Base-by-base conservation (phyloP, 2,888 invertebrate species). In the Stenoptilia bipunctidactyla region DNA sequence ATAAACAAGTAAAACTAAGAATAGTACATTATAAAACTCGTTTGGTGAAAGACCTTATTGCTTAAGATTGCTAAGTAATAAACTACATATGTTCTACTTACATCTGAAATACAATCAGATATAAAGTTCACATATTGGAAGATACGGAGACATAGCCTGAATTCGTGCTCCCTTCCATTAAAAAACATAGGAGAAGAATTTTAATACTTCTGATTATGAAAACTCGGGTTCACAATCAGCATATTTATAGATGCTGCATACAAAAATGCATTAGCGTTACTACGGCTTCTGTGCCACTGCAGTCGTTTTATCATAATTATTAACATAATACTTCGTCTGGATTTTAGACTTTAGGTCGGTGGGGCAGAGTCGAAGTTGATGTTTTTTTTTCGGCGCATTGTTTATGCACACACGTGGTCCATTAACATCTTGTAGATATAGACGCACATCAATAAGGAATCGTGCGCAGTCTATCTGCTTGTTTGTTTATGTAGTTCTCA, bases 201-300 rank as follows among this genome's bases (percentile, higher is more conserved):
- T 20, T 20, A 20, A 20, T 20, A 20, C 8, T 5, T 15, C 36
- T 38, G 27, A 38, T 30, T 10, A 10, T 33, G 12, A 20, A 20
- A 20, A 20, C 20, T 5, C 20, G 20, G 8, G 20, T 20, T 20
- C 8, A 20, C 20, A 20, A 20, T 20, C 34, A 34, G 67, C 66
- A 70, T 72, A 65, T 73, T 73, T 70, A 72, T 70, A 61, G 60
- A 53, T 53, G 53, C 53, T 58, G 64, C 65, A 58, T 66, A 72
- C 66, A 67, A 62, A 71, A 73, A 72, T 54, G 62, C 74, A 73
- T 73, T 71, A 72, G 64, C 64, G 60, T 63, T 66, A 66, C 63
- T 63, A 65, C 20, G 20, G 66, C 60, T 51, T 58, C 55, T 54
- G 57, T 51, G 52, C 54, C 52, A 61, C 60, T 62, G 58, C 58